Evolutionary conservation across 2,888 invertebrate genomes (phyloP).

Genomic region (Drosophila meridiana): DNA sequence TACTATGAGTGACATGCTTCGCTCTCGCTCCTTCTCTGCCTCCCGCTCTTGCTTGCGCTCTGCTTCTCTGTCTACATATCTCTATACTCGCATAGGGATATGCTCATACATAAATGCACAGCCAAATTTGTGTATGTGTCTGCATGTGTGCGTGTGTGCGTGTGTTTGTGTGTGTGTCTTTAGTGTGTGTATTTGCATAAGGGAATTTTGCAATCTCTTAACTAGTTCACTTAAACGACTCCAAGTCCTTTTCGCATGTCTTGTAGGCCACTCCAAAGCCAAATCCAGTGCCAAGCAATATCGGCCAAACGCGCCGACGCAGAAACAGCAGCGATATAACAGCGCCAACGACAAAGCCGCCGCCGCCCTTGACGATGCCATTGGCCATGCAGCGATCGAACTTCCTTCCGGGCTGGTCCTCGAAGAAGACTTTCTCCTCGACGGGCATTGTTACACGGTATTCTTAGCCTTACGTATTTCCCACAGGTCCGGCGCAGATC

Average conservation of each 20-base stretch:
- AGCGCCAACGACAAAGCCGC: slow-evolving; percentile 70
- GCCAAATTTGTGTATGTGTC: not conserved
- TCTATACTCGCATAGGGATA: not conserved
- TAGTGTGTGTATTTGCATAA: not conserved
- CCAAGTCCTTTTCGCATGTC: slow-evolving; percentile 64
- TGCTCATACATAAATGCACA: not conserved
- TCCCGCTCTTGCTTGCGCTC: not conserved
- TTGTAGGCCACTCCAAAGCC: slow-evolving; percentile 71
- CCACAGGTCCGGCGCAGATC: slow-evolving; percentile 5
- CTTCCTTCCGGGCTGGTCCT: slow-evolving; percentile 62
- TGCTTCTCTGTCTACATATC: not conserved
- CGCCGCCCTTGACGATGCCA: slow-evolving; percentile 69
- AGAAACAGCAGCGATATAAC: slow-evolving; percentile 69
- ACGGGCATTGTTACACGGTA: slow-evolving; percentile 29
- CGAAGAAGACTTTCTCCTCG: slow-evolving; percentile 46
- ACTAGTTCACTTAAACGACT: slow-evolving; percentile 42
- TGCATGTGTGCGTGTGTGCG: too few species aligned
- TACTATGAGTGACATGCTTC: not conserved
- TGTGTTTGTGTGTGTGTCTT: not conserved
- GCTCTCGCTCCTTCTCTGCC: not conserved
- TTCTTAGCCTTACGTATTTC: not conserved
- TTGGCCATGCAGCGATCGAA: slow-evolving; percentile 70
- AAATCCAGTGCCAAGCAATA: slow-evolving; percentile 69
- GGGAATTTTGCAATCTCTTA: not conserved
- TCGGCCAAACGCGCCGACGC: slow-evolving; percentile 69